Evolutionary conservation across 2,888 invertebrate genomes (phyloP).

Genomic region (Abrostola tripartita): DNA sequence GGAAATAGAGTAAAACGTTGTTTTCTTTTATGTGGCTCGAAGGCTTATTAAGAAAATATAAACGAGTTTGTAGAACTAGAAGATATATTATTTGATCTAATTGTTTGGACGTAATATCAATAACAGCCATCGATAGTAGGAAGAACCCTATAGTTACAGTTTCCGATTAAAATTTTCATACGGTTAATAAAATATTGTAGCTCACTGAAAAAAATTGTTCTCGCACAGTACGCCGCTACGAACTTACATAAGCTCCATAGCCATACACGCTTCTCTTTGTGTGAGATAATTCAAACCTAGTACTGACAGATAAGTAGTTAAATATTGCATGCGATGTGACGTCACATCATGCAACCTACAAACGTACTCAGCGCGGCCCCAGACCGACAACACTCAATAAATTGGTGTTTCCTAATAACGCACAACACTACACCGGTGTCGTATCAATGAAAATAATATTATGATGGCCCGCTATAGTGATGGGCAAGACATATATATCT

Average conservation of each 20-base stretch:
- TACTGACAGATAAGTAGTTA: neutral
- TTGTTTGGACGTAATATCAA: too few species aligned
- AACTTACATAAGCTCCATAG: too few species aligned
- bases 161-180: too few species aligned
- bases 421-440: slow-evolving; percentile 50
- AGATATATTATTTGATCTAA: too few species aligned
- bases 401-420: slow-evolving; percentile 58
- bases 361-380: slow-evolving; percentile 16
- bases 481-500: neutral
- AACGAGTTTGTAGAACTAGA: neutral
- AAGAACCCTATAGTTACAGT: too few species aligned
- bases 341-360: slow-evolving; percentile 30
- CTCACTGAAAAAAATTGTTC: too few species aligned
- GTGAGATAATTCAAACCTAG: slow-evolving; percentile 1
- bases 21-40: neutral
- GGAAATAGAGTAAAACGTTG: slow-evolving; percentile 5
- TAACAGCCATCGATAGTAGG: too few species aligned
- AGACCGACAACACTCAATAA: slow-evolving; percentile 28
- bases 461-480: slow-evolving; percentile 26
- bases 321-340: slow-evolving; percentile 16
- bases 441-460: slow-evolving; percentile 43
- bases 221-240: too few species aligned
- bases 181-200: too few species aligned
- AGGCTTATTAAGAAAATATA: neutral
- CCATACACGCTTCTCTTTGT: neutral